Evolutionary conservation across 2,113 vertebrate species (phyloP), one percentile per base, ranked within the genome.

Genomic region (Piprites chloris): DNA sequence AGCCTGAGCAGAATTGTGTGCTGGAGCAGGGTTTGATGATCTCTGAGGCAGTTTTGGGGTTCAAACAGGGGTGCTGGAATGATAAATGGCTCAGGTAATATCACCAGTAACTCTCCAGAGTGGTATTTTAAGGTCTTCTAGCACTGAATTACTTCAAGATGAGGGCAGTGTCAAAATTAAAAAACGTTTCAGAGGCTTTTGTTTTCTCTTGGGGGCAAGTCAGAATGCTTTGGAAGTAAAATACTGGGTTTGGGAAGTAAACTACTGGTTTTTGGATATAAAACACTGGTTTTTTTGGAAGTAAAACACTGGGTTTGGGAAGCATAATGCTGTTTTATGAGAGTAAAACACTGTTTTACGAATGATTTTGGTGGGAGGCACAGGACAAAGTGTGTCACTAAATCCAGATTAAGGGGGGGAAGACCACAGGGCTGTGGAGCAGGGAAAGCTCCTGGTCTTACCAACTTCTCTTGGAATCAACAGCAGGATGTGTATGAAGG

Each of bases 371-470:
- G 33, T n/a, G 67, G 24, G 20, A 72, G 13, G 11, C 0, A 1
- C 37, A 41, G 42, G 21, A 16, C 14, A 14, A 46, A 62, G 27
- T 0, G 4, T 87, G n/a, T 61, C 52, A 9, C 24, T 82, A 58
- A 50, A 14, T 55, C 41, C 58, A 46, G 72, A 13, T 9, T 13
- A 11, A 9, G 26, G 49, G 50, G 12, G 11, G 13, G 24, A 47
- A 9, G 0, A 4, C 41, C 1, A 0, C 37, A 32, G 66, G 46
- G 37, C 33, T 47, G 2, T 9, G 44, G 59, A 47, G 74, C 2
- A 33, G 65, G 65, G 53, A 55, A 58, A 66, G 47, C 49, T 91
- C 61, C 74, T 65, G 74, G 26, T 82, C 19, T 33, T 67, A 12
- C 0, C 69, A 72, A 1, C 33, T 49, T 33, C 73, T 46, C 18